Evolutionary conservation across 2,113 vertebrate genomes (phyloP), one percentile per base, ranked within the genome.

Genomic region (Sigmodon hispidus): DNA sequence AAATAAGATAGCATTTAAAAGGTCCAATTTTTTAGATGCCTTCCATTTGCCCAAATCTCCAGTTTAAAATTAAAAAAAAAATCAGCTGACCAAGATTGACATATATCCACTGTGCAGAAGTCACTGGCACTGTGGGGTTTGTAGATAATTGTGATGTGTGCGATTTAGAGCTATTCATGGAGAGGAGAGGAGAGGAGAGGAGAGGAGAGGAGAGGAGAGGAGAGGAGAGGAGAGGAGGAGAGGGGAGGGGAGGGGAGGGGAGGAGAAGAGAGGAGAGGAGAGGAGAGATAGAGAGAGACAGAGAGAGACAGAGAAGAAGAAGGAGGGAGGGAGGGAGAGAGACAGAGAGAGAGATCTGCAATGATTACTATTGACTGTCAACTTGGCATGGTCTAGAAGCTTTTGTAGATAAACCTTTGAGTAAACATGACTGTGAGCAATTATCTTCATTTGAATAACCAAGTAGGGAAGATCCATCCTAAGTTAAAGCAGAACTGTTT

Each of bases 201-300:
- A 40, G 31, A 57, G 34, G 79, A 59, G 79, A 40, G 21, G 29
- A n/a, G 52, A 5, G 12, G 22, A 15, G 16, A 19, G 7, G 1
- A 7, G 2, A 5, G n/a, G 24, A 21, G 24, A 1, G 29, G 9
- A 17, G 10, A 83, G 67, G 34, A 36, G 69, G 21, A 12, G 1
- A 21, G 43, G 10, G 21, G 70, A 59, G 65, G 5, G 24, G 29
- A 48, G 5, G 15, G 3, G 12, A 6, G 4, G 17, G 10, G 13
- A 6, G 5, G 4, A n/a, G 9, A 15, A 22, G 29, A 17, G 15
- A 36, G 17, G 17, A 5, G 1, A 5, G 16, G 3, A 5, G 22
- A 19, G 5, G 1, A 24, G 5, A 0, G 34, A 50, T 52, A 31
- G 10, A 43, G 15, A 19, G 24, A 31, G 10, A 8, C 4, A 19